Base-by-base conservation (phyloP, 2,888 invertebrate species). In the Patella ulyssiponensis region DNA sequence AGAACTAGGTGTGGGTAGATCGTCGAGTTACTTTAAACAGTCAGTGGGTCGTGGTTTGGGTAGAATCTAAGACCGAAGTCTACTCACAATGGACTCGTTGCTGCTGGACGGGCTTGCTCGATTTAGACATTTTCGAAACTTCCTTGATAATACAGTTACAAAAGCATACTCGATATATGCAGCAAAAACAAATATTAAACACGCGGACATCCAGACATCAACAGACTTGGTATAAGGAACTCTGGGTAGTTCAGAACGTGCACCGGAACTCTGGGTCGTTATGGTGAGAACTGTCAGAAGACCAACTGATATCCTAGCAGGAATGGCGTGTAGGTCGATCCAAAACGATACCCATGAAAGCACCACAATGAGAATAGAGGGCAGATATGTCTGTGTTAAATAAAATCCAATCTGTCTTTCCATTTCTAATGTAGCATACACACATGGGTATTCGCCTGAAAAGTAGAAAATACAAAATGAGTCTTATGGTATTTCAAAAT, bases 311-410 rank as follows among this genome's bases (percentile, higher is more conserved):
- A 82, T 79, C 23, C 82, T 20, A 20, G 82, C 82, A 15, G 82
- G 82, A 71, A 82, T 77, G 15, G 82, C 80, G 27, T 81, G 77
- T 44, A 70, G 76, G 44, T 79, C 77, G 20, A 82, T 76, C 82
- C 82, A 82, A 77, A 82, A 82, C 33, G 82, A 81, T 9, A 82
- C 79, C 82, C 82, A 82, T 0, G 77, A 77, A 17, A 82, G 75
- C 27, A 82, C 75, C 23, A 82, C 82, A 64, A 82, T 81, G 7
- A 82, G 79, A 14, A 79, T 79, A 70, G 76, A 77, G 3, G 82
- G 82, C 12, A 81, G 58, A 77, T 82, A 82, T 75, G 80, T 77
- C 74, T 80, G 79, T 5, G 76, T 80, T 23, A 81, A 56, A 73
- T 80, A 81, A 72, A 73, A 80, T 20, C 79, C 81, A n/a, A 81